Base-by-base conservation (phyloP, 2,797 vertebrate species). In the Caiman crocodilus region DNA sequence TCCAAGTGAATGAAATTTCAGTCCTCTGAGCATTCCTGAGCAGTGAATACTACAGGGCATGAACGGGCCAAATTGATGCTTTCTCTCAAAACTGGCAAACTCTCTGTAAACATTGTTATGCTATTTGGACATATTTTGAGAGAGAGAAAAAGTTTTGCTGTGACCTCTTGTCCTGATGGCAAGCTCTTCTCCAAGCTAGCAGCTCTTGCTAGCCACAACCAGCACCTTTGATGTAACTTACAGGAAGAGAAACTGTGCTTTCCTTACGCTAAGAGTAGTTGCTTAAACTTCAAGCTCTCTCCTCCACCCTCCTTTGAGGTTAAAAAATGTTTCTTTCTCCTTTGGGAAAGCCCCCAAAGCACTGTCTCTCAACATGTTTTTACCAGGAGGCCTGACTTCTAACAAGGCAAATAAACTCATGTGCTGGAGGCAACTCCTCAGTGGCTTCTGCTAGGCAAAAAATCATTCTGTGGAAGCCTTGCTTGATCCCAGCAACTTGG, bases 1-100 rank as follows among this genome's bases (percentile, higher is more conserved):
- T 73, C 74, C 42, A 50, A 32, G 17, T 20, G 15, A 16, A 42
- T 18, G 4, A 26, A 63, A 18, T 58, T 35, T 60, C 75, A 61
- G 32, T 13, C 58, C 58, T 35, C 6, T 59, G 81, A 4, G 30
- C 30, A 61, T 61, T 71, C 21, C 63, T 20, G 30, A 58, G 30
- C 14, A 61, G 26, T 28, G 61, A 26, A 64, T 1, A 3, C 20
- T 84, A 35, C 50, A 56, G 55, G 55, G 11, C 8, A 7, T 8
- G 8, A 73, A 3, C 10, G 18, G 2, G 4, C 55, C 79, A 76
- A 8, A 25, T 26, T 56, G 57, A 55, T 69, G 32, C 0, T 0
- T 26, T 7, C 32, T 79, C 55, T 69, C 76, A 71, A 75, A 76
- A 28, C 59, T 23, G 35, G 76, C 30, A 25, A 71, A 71, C 67